Base-by-base conservation (phyloP, 2,113 vertebrate species). In the Indri indri region DNA sequence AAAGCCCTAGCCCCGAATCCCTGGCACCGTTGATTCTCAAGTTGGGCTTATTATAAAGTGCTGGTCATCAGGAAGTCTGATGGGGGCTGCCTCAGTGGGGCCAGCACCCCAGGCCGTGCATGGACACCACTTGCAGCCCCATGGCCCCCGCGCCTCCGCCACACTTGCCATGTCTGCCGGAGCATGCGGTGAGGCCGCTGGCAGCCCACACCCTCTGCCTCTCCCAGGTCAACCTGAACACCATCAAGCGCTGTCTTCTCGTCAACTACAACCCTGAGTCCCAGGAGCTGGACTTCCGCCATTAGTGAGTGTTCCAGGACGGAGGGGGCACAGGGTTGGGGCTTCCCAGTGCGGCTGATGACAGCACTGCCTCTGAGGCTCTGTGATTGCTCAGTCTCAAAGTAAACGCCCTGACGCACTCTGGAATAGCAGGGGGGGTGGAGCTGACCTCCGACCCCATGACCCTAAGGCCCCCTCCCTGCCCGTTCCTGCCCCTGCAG, bases 171-270 rank as follows among this genome's bases (percentile, higher is more conserved):
- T 27, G 34, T 11, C 17, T 52, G 3, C 18, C 10, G 16, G n/a
- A 73, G 47, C 34, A 57, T 17, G 20, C 34, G 23, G 37, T 54
- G 88, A 65, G 76, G 30, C 57, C 12, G 1, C n/a, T 45, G 17
- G 37, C 23, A 11, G 16, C 59, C 92, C 47, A 42, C 2, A 16
- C 2, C 68, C 1, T 8, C 10, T 12, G 8, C 1, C 11, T 57
- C 11, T 54, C 54, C 0, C 90, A 99, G 99, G 99, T 99, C 4
- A 99, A 98, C 94, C 98, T 99, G 50, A 99, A 99, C 98, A 98
- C 96, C 80, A 99, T 99, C 83, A 99, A 99, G 98, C 98, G 99
- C 77, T 99, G 99, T 91, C 99, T 99, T 54, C 98, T 99, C 80
- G 90, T 99, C 79, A 99, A 97, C 97, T 99, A 99, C 86, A 97